A percentile compares a stretch with the other conserved stretches of the same genome.
Evolutionary conservation across 2,888 invertebrate genomes (phyloP).

Genomic region (Trimorus sp.): DNA sequence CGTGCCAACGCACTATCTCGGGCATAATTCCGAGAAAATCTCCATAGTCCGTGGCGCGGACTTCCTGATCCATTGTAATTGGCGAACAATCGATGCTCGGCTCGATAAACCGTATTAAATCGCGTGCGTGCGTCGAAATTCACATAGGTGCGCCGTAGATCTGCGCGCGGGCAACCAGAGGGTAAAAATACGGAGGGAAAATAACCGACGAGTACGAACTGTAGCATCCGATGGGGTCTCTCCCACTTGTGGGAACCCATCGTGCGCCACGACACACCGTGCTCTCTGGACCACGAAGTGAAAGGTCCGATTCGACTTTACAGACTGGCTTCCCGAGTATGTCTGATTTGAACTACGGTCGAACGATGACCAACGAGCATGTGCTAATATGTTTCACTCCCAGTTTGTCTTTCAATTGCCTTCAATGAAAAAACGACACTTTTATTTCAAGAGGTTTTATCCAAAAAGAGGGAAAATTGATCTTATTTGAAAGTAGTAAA

Average conservation of each 20-base stretch:
- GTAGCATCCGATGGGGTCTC: slow-evolving; percentile 75
- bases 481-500: no score
- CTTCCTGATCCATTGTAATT: slow-evolving; percentile 50
- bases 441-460: no score
- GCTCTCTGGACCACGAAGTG: slow-evolving; percentile 81
- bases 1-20: slow-evolving; percentile 15
- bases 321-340: slow-evolving; percentile 72
- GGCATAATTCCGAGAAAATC: slow-evolving; percentile 31
- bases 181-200: slow-evolving; percentile 54
- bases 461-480: no score
- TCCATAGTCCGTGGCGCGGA: slow-evolving; percentile 6
- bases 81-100: slow-evolving; percentile 28
- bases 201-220: slow-evolving; percentile 72
- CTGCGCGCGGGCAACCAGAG: slow-evolving; percentile 47
- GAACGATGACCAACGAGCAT: slow-evolving; percentile 29
- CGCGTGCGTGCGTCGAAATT: slow-evolving; percentile 44
- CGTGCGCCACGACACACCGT: slow-evolving; percentile 77
- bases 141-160: slow-evolving; percentile 56
- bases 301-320: slow-evolving; percentile 78
- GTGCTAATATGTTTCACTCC: slow-evolving; percentile 15
- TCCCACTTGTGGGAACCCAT: slow-evolving; percentile 79
- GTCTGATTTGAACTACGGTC: slow-evolving; percentile 55
- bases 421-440: no score
- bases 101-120: slow-evolving; percentile 44
- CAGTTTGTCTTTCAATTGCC: no score